phyloP scores from a whole-genome alignment of 1,140 invertebrate genomes.

The Trichonephila inaurata region DNA sequence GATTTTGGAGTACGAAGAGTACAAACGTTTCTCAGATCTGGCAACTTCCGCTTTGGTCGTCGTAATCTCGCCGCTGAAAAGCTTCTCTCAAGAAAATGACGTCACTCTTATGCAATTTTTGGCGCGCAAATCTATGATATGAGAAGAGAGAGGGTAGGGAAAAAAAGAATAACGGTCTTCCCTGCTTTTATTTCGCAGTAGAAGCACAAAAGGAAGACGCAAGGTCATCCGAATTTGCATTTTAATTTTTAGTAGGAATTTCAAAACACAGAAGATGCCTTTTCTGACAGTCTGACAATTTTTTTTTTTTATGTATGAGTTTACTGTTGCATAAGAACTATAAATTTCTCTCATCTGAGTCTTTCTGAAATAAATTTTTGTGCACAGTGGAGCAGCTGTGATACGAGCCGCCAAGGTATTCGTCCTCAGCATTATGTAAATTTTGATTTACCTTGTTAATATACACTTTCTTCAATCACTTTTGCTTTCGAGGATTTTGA shows the following conservation, averaged over 20 bases:
- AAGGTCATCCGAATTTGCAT: conserved; percentile 43
- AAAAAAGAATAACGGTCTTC: neutral
- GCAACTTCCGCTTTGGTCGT: conserved; percentile 61
- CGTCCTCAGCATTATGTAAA: conserved; percentile 37
- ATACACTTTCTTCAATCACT: neutral
- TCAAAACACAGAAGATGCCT: neutral
- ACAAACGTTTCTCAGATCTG: conserved; percentile 61
- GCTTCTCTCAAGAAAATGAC: conserved; percentile 52
- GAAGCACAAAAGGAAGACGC: neutral
- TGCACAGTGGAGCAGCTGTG: neutral
- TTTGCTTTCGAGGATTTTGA: neutral
- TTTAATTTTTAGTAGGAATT: conserved; percentile 46
- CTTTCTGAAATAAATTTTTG: conserved; percentile 29
- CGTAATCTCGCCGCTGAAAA: conserved; percentile 34
- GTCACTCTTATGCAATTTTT: conserved; percentile 56
- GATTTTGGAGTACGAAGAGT: conserved; percentile 37
- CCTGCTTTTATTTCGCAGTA: neutral
- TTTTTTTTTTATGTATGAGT: neutral
- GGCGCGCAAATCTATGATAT: conserved; percentile 50
- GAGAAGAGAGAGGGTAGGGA: too few relatives aligned
- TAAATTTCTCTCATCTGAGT: neutral
- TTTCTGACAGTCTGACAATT: neutral
- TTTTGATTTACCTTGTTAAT: conserved; percentile 50
- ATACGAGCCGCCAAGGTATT: neutral
- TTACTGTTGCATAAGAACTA: neutral